Evolutionary conservation across 2,888 invertebrate genomes (phyloP).

Genomic region (Tenthredo amoena): DNA sequence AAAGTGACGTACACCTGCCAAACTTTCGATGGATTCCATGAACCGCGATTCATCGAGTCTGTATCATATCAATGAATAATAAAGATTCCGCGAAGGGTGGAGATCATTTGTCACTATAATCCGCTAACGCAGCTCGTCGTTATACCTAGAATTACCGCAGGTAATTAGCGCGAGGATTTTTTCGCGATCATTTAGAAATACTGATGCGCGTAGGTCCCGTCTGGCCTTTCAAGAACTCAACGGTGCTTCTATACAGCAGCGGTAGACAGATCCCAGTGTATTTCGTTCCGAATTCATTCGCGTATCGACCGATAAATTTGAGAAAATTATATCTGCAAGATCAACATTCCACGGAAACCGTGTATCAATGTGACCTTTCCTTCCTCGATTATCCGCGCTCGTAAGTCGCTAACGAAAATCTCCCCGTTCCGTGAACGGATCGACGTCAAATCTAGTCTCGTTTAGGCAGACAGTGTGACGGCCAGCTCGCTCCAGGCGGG

Average conservation of each 20-base stretch:
- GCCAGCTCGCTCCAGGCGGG: background rate
- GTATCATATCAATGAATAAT: background rate
- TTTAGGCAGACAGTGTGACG: constrained; percentile 12
- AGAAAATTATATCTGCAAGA: background rate
- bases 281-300: background rate
- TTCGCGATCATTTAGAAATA: background rate
- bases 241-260: background rate
- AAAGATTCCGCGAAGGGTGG: background rate
- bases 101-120: background rate
- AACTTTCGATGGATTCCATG: background rate
- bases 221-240: background rate
- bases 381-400: background rate
- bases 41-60: background rate
- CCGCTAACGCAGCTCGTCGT: background rate
- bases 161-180: background rate
- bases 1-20: background rate
- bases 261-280: background rate
- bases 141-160: background rate
- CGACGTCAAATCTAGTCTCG: background rate
- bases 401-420: background rate
- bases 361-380: background rate
- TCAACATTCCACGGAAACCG: background rate
- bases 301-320: background rate
- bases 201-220: background rate
- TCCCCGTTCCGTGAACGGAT: background rate